Evolutionary conservation across 2,113 vertebrate species (phyloP).

Genomic region (Heloderma charlesbogerti): DNA sequence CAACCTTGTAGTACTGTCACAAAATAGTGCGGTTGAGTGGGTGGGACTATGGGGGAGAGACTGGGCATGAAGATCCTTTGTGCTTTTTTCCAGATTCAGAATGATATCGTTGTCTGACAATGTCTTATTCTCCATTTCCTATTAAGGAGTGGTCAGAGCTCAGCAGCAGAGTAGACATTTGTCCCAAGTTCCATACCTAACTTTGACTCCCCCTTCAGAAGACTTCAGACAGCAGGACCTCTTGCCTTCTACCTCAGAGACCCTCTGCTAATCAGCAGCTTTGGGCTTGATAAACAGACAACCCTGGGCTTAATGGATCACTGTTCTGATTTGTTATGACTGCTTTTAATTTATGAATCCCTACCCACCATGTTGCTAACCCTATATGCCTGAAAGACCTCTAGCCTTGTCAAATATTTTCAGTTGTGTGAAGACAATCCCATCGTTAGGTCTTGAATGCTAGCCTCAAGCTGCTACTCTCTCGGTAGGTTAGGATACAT

Average conservation of each 20-base stretch:
- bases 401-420: neutral
- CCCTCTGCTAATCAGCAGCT: neutral
- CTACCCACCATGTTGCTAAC: neutral
- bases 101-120: neutral
- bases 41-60: neutral
- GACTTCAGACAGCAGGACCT: neutral
- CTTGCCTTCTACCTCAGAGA: neutral
- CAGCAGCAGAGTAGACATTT: neutral
- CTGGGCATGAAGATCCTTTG: neutral
- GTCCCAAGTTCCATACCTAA: neutral
- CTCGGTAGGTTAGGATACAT: no score
- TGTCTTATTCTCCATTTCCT: neutral
- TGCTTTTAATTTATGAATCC: neutral
- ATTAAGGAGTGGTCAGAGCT: neutral
- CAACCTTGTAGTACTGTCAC: neutral
- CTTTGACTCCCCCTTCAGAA: neutral
- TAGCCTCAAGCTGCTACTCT: no score
- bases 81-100: neutral
- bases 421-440: neutral
- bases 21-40: neutral
- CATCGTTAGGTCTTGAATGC: neutral
- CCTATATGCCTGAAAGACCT: neutral
- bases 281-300: no score
- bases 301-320: no score
- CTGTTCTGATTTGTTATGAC: no score